Conservation (phyloP, 2,113 vertebrate species). For the Leptobrachium leishanense region DNA sequence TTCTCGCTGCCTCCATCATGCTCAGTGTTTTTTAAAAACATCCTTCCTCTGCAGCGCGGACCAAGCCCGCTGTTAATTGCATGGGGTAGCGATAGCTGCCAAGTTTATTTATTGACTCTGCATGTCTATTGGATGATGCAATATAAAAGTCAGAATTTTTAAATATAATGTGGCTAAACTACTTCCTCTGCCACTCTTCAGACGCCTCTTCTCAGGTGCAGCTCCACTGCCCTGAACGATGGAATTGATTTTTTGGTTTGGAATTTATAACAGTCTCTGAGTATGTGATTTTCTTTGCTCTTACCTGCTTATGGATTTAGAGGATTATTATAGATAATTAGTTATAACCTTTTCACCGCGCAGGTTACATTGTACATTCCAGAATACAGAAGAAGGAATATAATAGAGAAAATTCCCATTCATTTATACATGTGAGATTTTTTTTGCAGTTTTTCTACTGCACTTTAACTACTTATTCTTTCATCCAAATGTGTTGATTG, state of each 20-base stretch:
- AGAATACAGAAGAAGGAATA: too few species aligned
- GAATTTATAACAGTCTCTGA: conserved; percentile 31
- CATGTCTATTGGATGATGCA: conserved; percentile 37
- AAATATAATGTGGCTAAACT: conserved; percentile 35
- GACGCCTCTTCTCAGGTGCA: conserved; percentile 38
- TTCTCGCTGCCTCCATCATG: not conserved
- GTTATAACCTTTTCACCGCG: too few species aligned
- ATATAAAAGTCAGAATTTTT: conserved; percentile 38
- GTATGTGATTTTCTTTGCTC: conserved; percentile 21
- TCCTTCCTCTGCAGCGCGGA: conserved; percentile 36
- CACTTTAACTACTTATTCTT: too few species aligned
- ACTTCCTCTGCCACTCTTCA: conserved; percentile 36
- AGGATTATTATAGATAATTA: too few species aligned
- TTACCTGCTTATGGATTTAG: not conserved
- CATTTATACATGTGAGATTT: too few species aligned
- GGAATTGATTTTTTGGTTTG: conserved; percentile 36
- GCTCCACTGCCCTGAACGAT: conserved; percentile 16
- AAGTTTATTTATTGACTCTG: conserved; percentile 42
- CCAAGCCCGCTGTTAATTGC: conserved; percentile 25
- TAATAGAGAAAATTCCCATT: too few species aligned
- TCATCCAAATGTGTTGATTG: too few species aligned
- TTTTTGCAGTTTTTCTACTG: too few species aligned
- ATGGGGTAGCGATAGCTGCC: conserved; percentile 15
- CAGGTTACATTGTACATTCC: too few species aligned
- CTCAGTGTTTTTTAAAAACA: conserved; percentile 10